Conservation (phyloP, 2,888 invertebrate species). For the Lottia gigantea region DNA sequence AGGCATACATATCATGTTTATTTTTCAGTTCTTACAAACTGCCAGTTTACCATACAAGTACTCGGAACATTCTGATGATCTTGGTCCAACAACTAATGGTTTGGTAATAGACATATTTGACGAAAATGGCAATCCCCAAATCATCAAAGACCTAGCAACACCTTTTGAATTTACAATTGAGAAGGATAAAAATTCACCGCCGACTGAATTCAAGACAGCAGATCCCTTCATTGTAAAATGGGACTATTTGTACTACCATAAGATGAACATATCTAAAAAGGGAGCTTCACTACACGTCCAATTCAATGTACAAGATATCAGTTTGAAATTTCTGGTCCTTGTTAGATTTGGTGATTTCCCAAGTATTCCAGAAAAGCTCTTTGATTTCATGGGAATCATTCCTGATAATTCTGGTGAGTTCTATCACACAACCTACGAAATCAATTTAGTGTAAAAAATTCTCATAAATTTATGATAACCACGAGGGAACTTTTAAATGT, state of each 20-base stretch:
- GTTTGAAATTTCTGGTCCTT: constrained; percentile 40
- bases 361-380: constrained; percentile 20
- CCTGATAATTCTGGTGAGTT: neutral
- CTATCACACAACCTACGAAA: no score
- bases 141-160: constrained; percentile 20
- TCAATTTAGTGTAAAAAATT: no score
- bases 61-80: constrained; percentile 16
- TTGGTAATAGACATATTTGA: constrained; percentile 32
- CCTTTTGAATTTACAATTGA: constrained; percentile 49
- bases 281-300: constrained; percentile 29
- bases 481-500: no score
- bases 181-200: constrained; percentile 27
- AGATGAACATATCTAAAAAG: constrained; percentile 18
- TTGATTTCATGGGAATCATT: neutral
- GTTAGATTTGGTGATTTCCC: constrained; percentile 34
- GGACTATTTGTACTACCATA: constrained; percentile 29
- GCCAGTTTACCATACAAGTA: constrained; percentile 26
- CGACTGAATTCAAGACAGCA: constrained; percentile 18
- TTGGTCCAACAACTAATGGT: constrained; percentile 22
- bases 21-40: constrained; percentile 21
- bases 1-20: no score
- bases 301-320: constrained; percentile 28
- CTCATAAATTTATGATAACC: no score
- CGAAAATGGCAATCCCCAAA: constrained; percentile 20
- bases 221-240: constrained; percentile 30